Evolutionary conservation across 2,888 invertebrate genomes (phyloP), one percentile per base, ranked within the genome.

Genomic region (Sabellastarte sp.): DNA sequence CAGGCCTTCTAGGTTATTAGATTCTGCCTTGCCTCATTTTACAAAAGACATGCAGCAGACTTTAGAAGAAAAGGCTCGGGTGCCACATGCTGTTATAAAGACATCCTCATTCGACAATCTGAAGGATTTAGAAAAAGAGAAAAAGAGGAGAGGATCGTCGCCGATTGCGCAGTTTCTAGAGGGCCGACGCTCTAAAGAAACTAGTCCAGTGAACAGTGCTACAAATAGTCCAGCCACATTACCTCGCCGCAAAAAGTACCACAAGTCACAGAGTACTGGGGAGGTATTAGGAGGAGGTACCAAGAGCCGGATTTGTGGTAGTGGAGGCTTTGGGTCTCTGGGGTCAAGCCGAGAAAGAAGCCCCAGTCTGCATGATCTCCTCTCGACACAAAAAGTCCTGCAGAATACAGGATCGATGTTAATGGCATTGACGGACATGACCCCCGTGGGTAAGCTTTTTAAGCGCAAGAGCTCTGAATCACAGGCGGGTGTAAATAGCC

Each of bases 51-150:
- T 72, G 41, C 63, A 58, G 55, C 28, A 32, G 32, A 57, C 56
- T 3, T 41, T 72, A 41, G 32, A 63, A n/a, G 57, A 65, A 31
- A 62, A 66, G 26, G 60, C 62, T 3, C 57, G 51, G 41, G 68
- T 63, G 24, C 72, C 70, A 15, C 68, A 65, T 50, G 59, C 65
- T 1, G 58, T 69, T 28, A 66, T 67, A n/a, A 62, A 52, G 29
- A 65, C 63, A 32, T 30, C 28, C 29, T 64, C 50, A 5, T 28
- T 29, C 28, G 32, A 28, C 20, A 50, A 57, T 29, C 50, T 50
- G n/a, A 63, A 60, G 32, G 33, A 15, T 10, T 30, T 32, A 2
- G 61, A 3, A 26, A 30, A 28, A 57, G 57, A 33, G 32, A n/a
- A 32, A 28, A 59, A 30, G 41, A 50, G 60, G 5, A 28, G 60